Percentiles rank a stretch among this genome's conserved stretches.
These are phyloP conservation scores for Monopis laevigella DNA, from an alignment of 2,888 invertebrate genomes.

Conservation along the genomic window DNA sequence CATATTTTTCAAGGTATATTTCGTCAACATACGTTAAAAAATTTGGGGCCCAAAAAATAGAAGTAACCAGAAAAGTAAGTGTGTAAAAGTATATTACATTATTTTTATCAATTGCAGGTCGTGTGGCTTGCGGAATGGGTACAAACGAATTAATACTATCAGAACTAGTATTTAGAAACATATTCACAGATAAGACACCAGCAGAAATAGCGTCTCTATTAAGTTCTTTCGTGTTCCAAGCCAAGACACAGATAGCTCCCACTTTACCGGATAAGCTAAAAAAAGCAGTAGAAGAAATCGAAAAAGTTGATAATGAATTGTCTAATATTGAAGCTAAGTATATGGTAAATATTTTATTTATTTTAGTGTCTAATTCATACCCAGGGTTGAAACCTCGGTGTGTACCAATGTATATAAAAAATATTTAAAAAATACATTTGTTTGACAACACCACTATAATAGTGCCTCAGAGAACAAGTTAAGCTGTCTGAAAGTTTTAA, in stretches of 20 bases:
- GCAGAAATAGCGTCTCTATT: constrained; percentile 94
- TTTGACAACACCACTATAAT: no score
- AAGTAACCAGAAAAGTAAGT: no score
- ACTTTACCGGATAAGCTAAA: constrained; percentile 67
- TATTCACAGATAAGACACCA: constrained; percentile 84
- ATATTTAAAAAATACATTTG: no score
- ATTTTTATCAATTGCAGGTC: not conserved
- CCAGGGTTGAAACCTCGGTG: no score
- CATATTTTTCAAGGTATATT: no score
- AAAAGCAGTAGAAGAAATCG: constrained; percentile 74
- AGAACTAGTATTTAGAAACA: constrained; percentile 90
- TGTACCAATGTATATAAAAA: no score
- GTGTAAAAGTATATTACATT: no score
- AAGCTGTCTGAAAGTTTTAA: no score
- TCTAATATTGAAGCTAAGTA: constrained; percentile 71
- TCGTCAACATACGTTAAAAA: no score
- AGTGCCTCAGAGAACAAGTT: no score
- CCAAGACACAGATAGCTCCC: constrained; percentile 72
- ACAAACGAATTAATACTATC: constrained; percentile 91
- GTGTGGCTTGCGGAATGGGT: constrained; percentile 59
- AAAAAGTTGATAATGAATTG: constrained; percentile 74
- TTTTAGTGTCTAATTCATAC: no score
- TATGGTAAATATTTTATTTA: constrained; percentile 54
- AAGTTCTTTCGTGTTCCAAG: constrained; percentile 93
- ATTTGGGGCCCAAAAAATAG: no score